These are phyloP conservation scores for Vanessa tameamea DNA, from an alignment of 1,140 invertebrate species.

Conservation along the genomic window DNA sequence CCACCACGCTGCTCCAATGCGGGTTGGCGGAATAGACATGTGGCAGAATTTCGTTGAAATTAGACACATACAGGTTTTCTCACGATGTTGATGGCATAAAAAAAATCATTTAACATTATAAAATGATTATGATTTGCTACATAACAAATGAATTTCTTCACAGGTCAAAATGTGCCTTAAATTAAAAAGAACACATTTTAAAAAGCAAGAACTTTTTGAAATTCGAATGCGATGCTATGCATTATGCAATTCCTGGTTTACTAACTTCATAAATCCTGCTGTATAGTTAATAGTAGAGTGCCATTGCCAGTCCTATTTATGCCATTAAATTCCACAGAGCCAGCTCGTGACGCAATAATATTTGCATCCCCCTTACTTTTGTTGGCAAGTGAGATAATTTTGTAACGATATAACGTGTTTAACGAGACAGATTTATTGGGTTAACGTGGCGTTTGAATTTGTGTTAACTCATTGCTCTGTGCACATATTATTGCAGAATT, in stretches of 20 bases:
- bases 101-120: no score
- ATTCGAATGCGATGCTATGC: conserved; percentile 1
- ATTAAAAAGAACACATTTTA: not conserved
- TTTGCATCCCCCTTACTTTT: conserved; percentile 40
- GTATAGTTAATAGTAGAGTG: conserved; percentile 34
- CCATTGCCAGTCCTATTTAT: conserved; percentile 40
- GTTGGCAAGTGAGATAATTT: conserved; percentile 40
- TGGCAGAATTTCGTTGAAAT: no score
- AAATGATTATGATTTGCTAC: no score
- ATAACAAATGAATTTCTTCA: no score
- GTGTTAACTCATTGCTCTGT: not conserved
- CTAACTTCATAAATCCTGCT: conserved; percentile 27
- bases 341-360: conserved; percentile 36
- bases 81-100: no score
- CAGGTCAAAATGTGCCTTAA: no score
- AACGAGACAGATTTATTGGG: conserved; percentile 32
- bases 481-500: no score
- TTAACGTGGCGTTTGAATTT: conserved; percentile 4
- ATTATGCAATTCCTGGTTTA: conserved; percentile 3
- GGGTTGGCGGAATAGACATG: no score
- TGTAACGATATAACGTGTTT: conserved; percentile 27
- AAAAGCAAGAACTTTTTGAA: not conserved
- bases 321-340: conserved; percentile 39
- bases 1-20: no score
- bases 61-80: no score